These are phyloP conservation scores for Crypturellus undulatus DNA, from an alignment of 2,113 vertebrate species.

Conservation along the genomic window DNA sequence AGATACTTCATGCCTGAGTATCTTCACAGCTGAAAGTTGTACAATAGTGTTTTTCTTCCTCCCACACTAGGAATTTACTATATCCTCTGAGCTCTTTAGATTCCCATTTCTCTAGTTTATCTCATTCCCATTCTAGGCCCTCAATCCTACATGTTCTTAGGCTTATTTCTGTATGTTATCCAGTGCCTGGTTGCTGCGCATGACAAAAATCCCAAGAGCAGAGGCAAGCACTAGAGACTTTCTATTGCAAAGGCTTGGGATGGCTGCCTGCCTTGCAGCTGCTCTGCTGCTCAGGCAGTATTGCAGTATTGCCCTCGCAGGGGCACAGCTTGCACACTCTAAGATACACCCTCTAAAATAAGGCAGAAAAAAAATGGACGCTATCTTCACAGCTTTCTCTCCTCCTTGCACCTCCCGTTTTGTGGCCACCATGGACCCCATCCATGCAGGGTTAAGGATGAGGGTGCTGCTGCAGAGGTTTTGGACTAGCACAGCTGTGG, in stretches of 20 bases:
- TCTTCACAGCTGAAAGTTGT: conserved; percentile 54
- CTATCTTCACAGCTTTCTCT: background rate
- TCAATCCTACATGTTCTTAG: background rate
- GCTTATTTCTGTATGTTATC: conserved; percentile 5
- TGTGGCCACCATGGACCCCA: background rate
- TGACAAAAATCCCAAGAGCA: background rate
- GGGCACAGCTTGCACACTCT: background rate
- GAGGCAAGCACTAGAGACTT: background rate
- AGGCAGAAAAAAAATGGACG: background rate
- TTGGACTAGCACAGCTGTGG: background rate
- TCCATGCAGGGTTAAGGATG: background rate
- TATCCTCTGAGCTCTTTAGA: conserved; percentile 19
- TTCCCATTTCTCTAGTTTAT: conserved; percentile 41
- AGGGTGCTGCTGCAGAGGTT: background rate
- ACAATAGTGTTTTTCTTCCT: conserved; percentile 41
- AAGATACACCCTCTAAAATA: background rate
- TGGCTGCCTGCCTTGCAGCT: background rate
- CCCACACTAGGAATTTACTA: conserved; percentile 43
- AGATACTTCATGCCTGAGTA: background rate
- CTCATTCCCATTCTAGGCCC: background rate
- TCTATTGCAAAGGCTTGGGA: accelerated
- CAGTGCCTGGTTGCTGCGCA: background rate
- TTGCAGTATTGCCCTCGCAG: background rate
- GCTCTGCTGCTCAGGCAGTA: background rate
- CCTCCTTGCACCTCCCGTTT: background rate